Evolutionary conservation across 2,888 invertebrate species (phyloP).

Genomic region (Zootermopsis nevadensis): DNA sequence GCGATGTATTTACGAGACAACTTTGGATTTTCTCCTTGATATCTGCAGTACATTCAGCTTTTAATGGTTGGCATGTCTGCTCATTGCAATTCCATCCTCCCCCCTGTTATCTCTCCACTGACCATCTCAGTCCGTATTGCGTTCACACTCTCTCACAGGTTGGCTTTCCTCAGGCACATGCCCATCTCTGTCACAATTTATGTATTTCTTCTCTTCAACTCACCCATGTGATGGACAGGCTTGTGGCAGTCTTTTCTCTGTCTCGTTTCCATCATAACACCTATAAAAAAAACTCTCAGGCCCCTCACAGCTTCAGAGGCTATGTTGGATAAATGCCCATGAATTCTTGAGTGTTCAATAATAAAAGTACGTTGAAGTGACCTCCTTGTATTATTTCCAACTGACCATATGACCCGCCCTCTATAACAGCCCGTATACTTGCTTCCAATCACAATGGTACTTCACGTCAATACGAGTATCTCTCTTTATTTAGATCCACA

Average conservation of each 20-base stretch:
- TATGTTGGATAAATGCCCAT: conserved; percentile 50
- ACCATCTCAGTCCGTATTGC: conserved; percentile 5
- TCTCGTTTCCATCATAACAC: conserved; percentile 33
- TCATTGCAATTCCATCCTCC: not conserved
- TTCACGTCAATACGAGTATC: not conserved
- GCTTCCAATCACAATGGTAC: not conserved
- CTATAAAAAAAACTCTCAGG: not conserved
- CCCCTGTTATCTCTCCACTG: not conserved
- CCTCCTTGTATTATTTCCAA: conserved; percentile 35
- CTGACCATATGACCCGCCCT: not conserved
- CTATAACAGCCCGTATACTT: not conserved
- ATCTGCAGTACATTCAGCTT: conserved; percentile 10
- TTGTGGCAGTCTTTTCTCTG: conserved; percentile 14
- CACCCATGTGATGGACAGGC: conserved; percentile 16
- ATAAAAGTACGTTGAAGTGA: conserved; percentile 51
- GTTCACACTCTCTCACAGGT: not conserved
- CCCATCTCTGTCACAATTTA: conserved; percentile 39
- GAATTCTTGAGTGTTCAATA: conserved; percentile 51
- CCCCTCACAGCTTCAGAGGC: not conserved
- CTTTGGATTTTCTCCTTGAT: not conserved
- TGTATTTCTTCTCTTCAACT: conserved; percentile 12
- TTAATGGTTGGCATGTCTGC: conserved; percentile 7
- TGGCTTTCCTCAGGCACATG: conserved; percentile 14
- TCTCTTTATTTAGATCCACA: not conserved
- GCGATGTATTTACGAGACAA: not conserved